These are phyloP conservation scores for Euura saliciscinereae DNA, from an alignment of 1,140 invertebrate species.

Conservation along the genomic window DNA sequence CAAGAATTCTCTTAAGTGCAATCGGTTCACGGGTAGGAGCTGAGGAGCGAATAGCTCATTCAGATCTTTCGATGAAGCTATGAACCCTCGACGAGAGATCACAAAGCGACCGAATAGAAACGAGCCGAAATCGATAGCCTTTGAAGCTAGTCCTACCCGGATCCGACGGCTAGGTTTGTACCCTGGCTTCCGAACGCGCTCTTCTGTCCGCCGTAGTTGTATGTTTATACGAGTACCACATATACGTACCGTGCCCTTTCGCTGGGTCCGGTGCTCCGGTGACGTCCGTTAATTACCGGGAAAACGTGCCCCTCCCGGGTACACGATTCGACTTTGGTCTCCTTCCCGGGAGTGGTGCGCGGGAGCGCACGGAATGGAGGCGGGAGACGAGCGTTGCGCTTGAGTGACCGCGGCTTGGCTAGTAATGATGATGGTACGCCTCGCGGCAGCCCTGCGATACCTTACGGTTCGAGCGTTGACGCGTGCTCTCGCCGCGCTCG, in stretches of 20 bases:
- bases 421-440: neutral
- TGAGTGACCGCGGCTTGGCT: no score
- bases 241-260: neutral
- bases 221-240: neutral
- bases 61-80: neutral
- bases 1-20: neutral
- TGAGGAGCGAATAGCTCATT: neutral
- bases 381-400: neutral
- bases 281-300: neutral
- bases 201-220: neutral
- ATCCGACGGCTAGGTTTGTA: neutral
- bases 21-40: neutral
- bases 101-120: neutral
- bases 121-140: neutral
- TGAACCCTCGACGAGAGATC: neutral
- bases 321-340: neutral
- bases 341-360: neutral
- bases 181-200: neutral
- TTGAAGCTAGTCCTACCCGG: conserved; percentile 1
- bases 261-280: neutral
- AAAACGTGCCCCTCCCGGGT: neutral
- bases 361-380: neutral
- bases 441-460: neutral
- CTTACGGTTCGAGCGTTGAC: neutral
- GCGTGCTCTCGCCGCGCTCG: neutral